These are phyloP conservation scores for Adelges cooleyi DNA, from an alignment of 1,140 invertebrate genomes.

Conservation along the genomic window DNA sequence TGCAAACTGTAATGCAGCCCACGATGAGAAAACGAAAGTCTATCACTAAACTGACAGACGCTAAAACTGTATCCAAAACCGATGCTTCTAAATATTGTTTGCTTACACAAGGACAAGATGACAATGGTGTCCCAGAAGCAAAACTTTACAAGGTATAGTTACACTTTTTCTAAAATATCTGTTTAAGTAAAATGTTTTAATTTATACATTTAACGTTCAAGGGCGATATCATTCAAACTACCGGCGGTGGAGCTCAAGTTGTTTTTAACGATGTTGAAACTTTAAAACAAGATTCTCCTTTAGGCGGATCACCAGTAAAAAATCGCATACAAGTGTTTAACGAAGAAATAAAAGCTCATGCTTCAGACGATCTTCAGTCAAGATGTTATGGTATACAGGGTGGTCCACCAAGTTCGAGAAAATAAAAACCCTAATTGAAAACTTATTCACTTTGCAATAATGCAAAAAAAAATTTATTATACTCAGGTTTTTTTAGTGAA, in stretches of 20 bases:
- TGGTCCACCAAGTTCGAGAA: neutral
- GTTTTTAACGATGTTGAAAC: conserved; percentile 92
- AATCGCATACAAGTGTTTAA: conserved; percentile 28
- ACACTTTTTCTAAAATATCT: neutral
- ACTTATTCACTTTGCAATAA: too few species aligned
- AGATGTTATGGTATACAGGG: conserved; percentile 22
- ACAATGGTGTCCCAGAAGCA: conserved; percentile 83
- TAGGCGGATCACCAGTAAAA: conserved; percentile 31
- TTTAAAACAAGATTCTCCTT: conserved; percentile 72
- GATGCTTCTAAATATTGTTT: conserved; percentile 81
- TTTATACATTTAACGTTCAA: conserved; percentile 38
- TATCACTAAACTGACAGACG: conserved; percentile 59
- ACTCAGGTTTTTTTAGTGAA: too few species aligned
- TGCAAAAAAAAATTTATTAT: too few species aligned
- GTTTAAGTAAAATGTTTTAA: neutral
- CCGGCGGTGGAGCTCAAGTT: conserved; percentile 85
- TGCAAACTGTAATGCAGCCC: conserved; percentile 81
- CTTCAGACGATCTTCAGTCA: neutral
- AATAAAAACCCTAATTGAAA: too few species aligned
- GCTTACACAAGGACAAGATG: conserved; percentile 80
- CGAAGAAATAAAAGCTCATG: conserved; percentile 8
- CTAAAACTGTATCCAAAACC: conserved; percentile 57
- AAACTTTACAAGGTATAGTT: conserved; percentile 72
- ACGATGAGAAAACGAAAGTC: conserved; percentile 66
- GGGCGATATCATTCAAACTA: conserved; percentile 84